These are phyloP conservation scores for Caprella mutica DNA, from an alignment of 2,888 invertebrate species.

Conservation along the genomic window DNA sequence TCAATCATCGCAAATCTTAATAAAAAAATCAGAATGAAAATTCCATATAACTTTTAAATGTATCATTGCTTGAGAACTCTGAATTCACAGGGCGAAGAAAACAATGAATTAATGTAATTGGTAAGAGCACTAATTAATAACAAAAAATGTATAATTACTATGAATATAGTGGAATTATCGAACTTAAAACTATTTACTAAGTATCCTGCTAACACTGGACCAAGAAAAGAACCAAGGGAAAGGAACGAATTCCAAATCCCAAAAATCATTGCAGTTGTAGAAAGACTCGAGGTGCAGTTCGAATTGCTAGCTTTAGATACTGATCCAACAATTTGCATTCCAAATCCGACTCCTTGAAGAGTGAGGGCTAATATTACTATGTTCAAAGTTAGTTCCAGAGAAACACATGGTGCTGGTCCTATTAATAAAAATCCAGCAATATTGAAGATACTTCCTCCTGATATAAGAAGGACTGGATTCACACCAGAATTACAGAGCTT, in stretches of 20 bases:
- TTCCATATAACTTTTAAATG: too few relatives aligned
- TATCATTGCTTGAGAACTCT: too few relatives aligned
- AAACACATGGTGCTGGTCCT: conserved; percentile 71
- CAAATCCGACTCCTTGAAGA: conserved; percentile 71
- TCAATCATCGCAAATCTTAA: too few relatives aligned
- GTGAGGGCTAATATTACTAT: conserved; percentile 40
- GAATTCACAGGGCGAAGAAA: too few relatives aligned
- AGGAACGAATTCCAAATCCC: conserved; percentile 84
- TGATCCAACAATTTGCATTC: conserved; percentile 70
- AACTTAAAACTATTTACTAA: too few relatives aligned
- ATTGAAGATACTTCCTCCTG: conserved; percentile 55
- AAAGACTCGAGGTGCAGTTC: too few relatives aligned
- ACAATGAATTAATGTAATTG: too few relatives aligned
- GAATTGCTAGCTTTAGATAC: conserved; percentile 76
- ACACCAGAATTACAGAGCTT: conserved; percentile 61
- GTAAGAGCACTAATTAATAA: too few relatives aligned
- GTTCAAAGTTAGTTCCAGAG: conserved; percentile 37
- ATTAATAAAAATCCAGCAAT: conserved; percentile 58
- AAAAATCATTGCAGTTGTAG: conserved; percentile 77
- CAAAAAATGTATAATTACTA: too few relatives aligned
- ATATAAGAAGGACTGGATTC: conserved; percentile 56
- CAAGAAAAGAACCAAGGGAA: conserved; percentile 73
- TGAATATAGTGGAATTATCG: too few relatives aligned
- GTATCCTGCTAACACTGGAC: too few relatives aligned
- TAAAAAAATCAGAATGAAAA: too few relatives aligned